Evolutionary conservation across 2,113 vertebrate species (phyloP), one percentile per base, ranked within the genome.

Genomic region (Caranx melampygus): DNA sequence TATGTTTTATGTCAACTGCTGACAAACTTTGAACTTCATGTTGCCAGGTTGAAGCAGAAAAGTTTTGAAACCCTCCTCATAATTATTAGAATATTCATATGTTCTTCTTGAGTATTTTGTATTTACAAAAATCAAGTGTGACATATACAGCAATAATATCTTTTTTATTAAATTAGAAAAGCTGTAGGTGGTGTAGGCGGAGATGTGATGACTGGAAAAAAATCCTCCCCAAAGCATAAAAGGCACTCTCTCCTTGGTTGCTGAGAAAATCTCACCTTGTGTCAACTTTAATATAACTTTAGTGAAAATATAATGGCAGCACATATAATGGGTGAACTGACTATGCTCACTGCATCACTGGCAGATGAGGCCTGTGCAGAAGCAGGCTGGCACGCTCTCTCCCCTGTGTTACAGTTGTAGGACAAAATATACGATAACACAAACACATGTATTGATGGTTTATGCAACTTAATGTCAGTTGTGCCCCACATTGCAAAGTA

Each of bases 361-460:
- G 62, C 58, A 63, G 55, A 72, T n/a, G 6, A 34, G 58, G 52
- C 18, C 6, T 34, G 67, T 18, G 70, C 58, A 51, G 26, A 44
- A 47, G 31, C 34, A 26, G 21, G 7, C 49, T 67, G 63, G 34
- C 72, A 33, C 35, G 34, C 13, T 61, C 16, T 42, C 13, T 61
- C n/a, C 54, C 37, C 67, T 18, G 0, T 16, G 64, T 35, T 16
- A 45, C 57, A 45, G 16, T 37, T 33, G 52, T 49, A 9, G 47
- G 61, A 52, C 75, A 59, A 21, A 74, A 21, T 60, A 37, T 47
- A 21, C 18, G 62, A 73, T 73, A 45, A 70, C 49, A 11, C 11
- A 21, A 67, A 69, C 45, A 35, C 14, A 20, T 34, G 62, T 82
- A 76, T 81, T 62, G 70, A 62, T 59, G 67, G 67, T 37, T 79